Evolutionary conservation across 2,888 invertebrate species (phyloP).

Genomic region (Leucozona laternaria): DNA sequence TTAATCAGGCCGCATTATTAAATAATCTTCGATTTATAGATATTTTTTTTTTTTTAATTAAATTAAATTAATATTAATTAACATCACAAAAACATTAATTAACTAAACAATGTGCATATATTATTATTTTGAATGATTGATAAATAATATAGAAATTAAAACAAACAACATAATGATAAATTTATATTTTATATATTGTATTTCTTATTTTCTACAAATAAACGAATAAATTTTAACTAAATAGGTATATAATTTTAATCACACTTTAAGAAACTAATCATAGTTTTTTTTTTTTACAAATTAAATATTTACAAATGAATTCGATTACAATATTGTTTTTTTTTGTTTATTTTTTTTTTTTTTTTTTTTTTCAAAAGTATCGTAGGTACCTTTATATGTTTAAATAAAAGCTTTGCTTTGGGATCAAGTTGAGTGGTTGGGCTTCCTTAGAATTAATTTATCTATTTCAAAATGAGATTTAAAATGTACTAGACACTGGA

Average conservation of each 20-base stretch:
- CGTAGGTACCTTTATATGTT: neutral
- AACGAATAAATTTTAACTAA: slow-evolving; percentile 12
- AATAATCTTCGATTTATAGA: neutral
- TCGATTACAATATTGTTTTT: neutral
- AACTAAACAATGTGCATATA: neutral
- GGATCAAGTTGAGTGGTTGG: slow-evolving; percentile 17
- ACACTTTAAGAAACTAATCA: slow-evolving; percentile 12
- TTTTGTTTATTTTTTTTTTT: neutral
- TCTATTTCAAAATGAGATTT: neutral
- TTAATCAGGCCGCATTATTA: slow-evolving; percentile 47
- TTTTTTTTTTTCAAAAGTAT: neutral
- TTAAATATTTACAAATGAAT: slow-evolving; percentile 17
- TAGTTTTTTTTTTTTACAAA: slow-evolving; percentile 13
- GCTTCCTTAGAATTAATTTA: neutral
- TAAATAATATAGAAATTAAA: neutral
- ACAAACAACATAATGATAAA: neutral
- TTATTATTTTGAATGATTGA: neutral
- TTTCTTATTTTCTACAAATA: neutral
- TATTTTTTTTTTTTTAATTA: neutral
- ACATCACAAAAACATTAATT: slow-evolving; percentile 11
- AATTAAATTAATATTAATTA: neutral
- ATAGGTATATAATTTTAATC: slow-evolving; percentile 8
- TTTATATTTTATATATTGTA: neutral
- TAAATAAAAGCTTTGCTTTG: slow-evolving; percentile 28
- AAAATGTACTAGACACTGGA: neutral